These are phyloP conservation scores for Anhinga rufa DNA, from an alignment of 2,113 vertebrate species.

Conservation along the genomic window DNA sequence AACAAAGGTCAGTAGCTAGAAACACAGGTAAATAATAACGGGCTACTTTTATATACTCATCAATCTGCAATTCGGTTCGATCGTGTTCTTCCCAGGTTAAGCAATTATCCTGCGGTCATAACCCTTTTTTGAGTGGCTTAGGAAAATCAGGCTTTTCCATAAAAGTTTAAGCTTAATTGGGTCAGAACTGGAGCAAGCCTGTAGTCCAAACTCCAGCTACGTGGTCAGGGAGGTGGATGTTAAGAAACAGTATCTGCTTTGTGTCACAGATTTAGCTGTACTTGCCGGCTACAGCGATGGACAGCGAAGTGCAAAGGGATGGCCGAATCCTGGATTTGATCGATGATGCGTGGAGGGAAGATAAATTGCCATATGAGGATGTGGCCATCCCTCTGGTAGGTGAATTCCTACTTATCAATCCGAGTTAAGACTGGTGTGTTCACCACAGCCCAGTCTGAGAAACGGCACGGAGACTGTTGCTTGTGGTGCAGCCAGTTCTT, in stretches of 20 bases:
- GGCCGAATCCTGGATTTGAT: constrained; percentile 95
- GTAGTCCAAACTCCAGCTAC: not conserved
- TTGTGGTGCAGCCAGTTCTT: not conserved
- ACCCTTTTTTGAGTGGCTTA: not conserved
- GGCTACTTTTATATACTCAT: not conserved
- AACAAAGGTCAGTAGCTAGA: not conserved
- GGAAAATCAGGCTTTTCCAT: not conserved
- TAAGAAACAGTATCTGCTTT: not conserved
- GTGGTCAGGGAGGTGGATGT: not conserved
- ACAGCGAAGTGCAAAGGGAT: constrained; percentile 95
- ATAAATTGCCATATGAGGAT: constrained; percentile 93
- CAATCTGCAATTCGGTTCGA: not conserved
- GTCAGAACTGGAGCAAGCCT: not conserved
- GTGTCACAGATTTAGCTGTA: constrained; percentile 9
- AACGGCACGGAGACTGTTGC: not conserved
- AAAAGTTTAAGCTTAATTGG: not conserved
- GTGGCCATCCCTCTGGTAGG: constrained; percentile 94
- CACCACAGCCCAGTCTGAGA: not conserved
- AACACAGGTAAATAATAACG: not conserved
- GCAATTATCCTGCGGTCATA: not conserved
- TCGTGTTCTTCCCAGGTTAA: not conserved
- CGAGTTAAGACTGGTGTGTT: not conserved
- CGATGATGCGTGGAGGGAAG: constrained; percentile 96
- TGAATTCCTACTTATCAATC: not conserved
- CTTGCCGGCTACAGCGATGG: constrained; percentile 70